Evolutionary conservation across 2,797 vertebrate genomes (phyloP), one percentile per base, ranked within the genome.

Genomic region (Paramormyrops hopkinsi): DNA sequence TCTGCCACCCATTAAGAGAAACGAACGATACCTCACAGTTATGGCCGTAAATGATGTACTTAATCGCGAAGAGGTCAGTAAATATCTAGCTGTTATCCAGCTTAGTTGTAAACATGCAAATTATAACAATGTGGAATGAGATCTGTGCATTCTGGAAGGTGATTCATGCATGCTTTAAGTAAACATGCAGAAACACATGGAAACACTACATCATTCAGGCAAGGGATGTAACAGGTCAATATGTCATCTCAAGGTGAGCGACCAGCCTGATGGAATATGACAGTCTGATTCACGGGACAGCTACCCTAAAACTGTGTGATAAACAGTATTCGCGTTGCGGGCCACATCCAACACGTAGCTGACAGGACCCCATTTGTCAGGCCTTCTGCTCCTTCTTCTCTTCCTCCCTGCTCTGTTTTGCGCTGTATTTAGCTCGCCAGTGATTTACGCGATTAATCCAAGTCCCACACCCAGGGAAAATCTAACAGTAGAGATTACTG

Each of bases 401-500:
- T 25, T 46, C 41, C 73, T 79, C 37, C 41, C 37, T 79, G 33
- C 37, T 46, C 73, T 22, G 50, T 87, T 87, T 51, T 56, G 33
- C 37, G 7, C 33, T 88, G 29, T 11, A 69, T 88, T 37, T 25
- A 88, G 19, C 86, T 7, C 4, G 0, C 33, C 4, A 48, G 37
- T 22, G 44, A 65, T 22, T 88, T 33, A 65, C 9, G 8, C n/a
- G 37, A 87, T 59, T 56, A 56, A 87, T 87, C 86, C 46, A 86
- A 44, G 86, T 53, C 51, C 48, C 46, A 17, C 83, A 56, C 90
- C 89, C 91, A 91, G 89, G 22, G 48, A 86, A 33, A 51, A 29
- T 29, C 4, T 53, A 86, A 51, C 11, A 29, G 50, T 33, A 22
- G 48, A n/a, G 50, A 59, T 93, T 91, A 92, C 90, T 88, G 41